These are phyloP conservation scores for Actinemys pallida DNA, from an alignment of 2,113 vertebrate species.

Conservation along the genomic window DNA sequence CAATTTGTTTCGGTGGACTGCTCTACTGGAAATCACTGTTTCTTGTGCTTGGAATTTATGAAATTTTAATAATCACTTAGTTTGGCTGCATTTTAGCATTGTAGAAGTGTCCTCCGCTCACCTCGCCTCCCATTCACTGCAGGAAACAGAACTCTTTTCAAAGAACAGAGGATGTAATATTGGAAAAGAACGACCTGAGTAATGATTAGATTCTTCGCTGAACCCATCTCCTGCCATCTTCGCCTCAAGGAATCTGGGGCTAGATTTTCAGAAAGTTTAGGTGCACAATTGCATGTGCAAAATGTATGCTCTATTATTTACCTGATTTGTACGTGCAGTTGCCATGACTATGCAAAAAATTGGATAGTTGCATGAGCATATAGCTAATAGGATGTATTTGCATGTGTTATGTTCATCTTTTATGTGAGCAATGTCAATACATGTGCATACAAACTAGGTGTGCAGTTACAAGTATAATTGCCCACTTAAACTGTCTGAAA, in stretches of 20 bases:
- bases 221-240: rapidly evolving
- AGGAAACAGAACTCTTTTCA: rapidly evolving
- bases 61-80: background rate
- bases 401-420: background rate
- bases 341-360: background rate
- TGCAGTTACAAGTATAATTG: background rate
- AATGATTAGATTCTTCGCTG: background rate
- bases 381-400: background rate
- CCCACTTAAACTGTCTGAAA: background rate
- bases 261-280: background rate
- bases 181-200: background rate
- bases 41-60: background rate
- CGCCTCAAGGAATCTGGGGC: background rate
- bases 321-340: background rate
- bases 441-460: rapidly evolving
- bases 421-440: background rate
- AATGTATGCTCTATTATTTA: background rate
- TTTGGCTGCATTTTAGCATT: background rate
- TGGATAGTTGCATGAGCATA: background rate
- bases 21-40: background rate
- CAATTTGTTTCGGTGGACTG: background rate
- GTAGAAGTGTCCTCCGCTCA: background rate
- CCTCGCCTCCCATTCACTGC: background rate
- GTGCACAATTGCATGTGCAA: background rate
- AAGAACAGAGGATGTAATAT: background rate